Evolutionary conservation across 2,888 invertebrate species (phyloP), one percentile per base, ranked within the genome.

Genomic region (Pandemis cinnamomeana): DNA sequence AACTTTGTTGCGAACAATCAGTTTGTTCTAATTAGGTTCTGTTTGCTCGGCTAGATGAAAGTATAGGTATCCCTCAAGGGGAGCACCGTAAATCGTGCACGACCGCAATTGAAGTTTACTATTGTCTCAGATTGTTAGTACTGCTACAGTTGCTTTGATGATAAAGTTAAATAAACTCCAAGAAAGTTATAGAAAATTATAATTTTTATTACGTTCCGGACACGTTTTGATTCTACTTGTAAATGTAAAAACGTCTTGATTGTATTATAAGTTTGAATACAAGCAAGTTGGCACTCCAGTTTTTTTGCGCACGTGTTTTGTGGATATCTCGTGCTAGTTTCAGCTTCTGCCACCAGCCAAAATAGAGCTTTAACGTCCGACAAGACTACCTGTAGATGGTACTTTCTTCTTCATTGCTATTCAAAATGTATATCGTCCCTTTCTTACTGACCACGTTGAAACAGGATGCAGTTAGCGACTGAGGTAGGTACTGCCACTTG

Each of bases 21-120:
- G 77, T 75, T 75, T 77, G 76, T 77, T 77, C 75, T 77, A 77
- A 78, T 78, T 76, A 77, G 76, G 76, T 79, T 77, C 72, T 74
- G 71, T 78, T 76, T 66, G 73, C 69, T 51, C 61, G n/a, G 61
- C 67, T 67, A 72, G 66, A 76, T 75, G 69, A 75, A 74, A 64
- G 70, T 63, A 51, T 44, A 68, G 60, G 71, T 71, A 46, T 44
- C 15, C 46, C 51, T 20, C 67, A 58, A 27, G 20, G 15, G 51
- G 51, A 8, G 10, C 27, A 6, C 15, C 42, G 74, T 67, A 74
- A 67, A 72, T 67, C 46, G 51, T 63, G 67, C 48, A 61, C 13
- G 42, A 55, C 36, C 48, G 41, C 53, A 66, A 70, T 70, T 70
- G 36, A 69, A 64, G 46, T 64, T 69, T 42, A 58, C 13, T 61